These are phyloP conservation scores for Enteromius trimaculatus DNA, from an alignment of 2,797 vertebrate genomes.

Conservation along the genomic window DNA sequence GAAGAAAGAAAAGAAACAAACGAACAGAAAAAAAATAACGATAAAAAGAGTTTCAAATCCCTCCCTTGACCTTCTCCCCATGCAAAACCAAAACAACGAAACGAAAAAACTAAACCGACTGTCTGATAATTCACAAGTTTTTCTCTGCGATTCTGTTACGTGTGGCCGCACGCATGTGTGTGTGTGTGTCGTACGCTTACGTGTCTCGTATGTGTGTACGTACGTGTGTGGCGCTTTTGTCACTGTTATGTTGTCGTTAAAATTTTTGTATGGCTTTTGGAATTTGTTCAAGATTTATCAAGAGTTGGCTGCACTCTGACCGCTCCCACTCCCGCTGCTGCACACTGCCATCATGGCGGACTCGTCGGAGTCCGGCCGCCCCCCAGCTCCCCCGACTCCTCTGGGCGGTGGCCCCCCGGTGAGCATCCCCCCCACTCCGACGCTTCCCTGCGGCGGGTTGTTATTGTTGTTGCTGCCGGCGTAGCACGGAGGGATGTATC, in stretches of 20 bases:
- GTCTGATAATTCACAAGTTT: slow-evolving; percentile 78
- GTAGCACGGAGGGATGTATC: slow-evolving; percentile 82
- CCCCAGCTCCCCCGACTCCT: slow-evolving; percentile 76
- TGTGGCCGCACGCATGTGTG: slow-evolving; percentile 56
- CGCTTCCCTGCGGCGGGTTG: slow-evolving; percentile 68
- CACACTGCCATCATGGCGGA: slow-evolving; percentile 81
- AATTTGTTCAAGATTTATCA: slow-evolving; percentile 90
- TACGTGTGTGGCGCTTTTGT: slow-evolving; percentile 37
- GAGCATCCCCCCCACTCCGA: slow-evolving; percentile 62
- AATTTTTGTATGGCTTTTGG: slow-evolving; percentile 85
- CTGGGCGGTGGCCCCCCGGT: slow-evolving; percentile 71
- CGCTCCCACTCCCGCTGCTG: slow-evolving; percentile 74
- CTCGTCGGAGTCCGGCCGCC: slow-evolving; percentile 85
- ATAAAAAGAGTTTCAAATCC: slow-evolving; percentile 59
- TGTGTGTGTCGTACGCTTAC: slow-evolving; percentile 53
- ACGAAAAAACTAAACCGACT: slow-evolving; percentile 74
- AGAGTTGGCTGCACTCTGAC: slow-evolving; percentile 89
- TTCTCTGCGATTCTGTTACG: slow-evolving; percentile 76
- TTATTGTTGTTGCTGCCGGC: slow-evolving; percentile 87
- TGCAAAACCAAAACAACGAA: slow-evolving; percentile 75
- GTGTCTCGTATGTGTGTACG: slow-evolving; percentile 41
- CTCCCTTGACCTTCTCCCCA: slow-evolving; percentile 74
- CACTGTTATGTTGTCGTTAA: slow-evolving; percentile 77
- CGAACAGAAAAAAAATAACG: slow-evolving; percentile 52
- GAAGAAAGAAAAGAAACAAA: slow-evolving; percentile 73